Evolutionary conservation across 2,113 vertebrate genomes (phyloP), one percentile per base, ranked within the genome.

Genomic region (Plecturocebus donacophilus): DNA sequence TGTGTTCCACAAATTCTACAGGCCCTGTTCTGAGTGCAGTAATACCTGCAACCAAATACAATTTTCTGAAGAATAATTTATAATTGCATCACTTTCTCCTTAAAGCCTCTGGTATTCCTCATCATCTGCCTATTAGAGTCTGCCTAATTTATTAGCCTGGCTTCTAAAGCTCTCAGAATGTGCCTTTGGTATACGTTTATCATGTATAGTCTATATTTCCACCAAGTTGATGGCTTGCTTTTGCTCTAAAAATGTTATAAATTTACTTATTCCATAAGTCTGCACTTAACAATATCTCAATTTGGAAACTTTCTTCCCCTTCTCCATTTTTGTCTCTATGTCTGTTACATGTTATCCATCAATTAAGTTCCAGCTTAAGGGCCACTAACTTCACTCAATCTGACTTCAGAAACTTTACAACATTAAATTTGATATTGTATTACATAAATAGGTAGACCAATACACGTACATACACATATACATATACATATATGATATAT

Each of bases 201-300:
- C 61, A 77, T 5, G 35, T 70, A 58, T 1, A n/a, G 32, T 12
- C 56, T 66, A 2, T 61, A 38, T 73, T 95, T 90, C 32, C 13
- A 81, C 23, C 61, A 82, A 49, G 14, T 42, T 10, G 6, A 58
- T 80, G 64, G 54, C 35, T 87, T 94, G 27, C 8, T 95, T 7
- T 70, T 97, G 91, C 73, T 97, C 40, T 75, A 79, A 85, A 91
- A 84, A 68, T 54, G 20, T 45, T 91, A 25, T 73, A n/a, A 81
- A 3, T 61, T 73, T 19, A 16, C 45, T 54, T 13, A 23, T 75
- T 93, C 10, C 40, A 42, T 87, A 79, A 38, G 12, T 95, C 70
- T 40, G 14, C 35, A 47, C 25, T 93, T 73, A 12, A 1, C 58
- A 42, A 25, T 70, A 30, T 81, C 25, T 93, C 14, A 11, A 14